A percentile compares a stretch with the other conserved stretches of the same genome.
phyloP scores from a whole-genome alignment of 2,113 vertebrate species.

The Takifugu bimaculatus region DNA sequence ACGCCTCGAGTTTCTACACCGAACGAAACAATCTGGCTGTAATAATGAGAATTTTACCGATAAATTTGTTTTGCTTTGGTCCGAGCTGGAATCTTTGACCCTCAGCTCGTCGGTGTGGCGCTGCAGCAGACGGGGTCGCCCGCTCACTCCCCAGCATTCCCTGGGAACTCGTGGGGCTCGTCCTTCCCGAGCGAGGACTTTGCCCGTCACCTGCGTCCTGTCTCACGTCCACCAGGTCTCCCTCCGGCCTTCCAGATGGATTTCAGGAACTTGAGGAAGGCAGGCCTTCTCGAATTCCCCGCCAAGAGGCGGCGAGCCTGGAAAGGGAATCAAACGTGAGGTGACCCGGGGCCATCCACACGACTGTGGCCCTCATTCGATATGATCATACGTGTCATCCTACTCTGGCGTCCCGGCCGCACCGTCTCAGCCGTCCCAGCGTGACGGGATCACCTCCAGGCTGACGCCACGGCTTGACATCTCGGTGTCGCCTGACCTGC shows the following conservation, averaged over 20 bases:
- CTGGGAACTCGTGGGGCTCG: background rate
- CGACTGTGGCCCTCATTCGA: slow-evolving; percentile 49
- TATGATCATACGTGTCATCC: slow-evolving; percentile 20
- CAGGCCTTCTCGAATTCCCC: slow-evolving; percentile 56
- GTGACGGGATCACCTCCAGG: slow-evolving; percentile 30
- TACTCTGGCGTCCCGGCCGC: slow-evolving; percentile 16
- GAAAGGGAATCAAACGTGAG: slow-evolving; percentile 45
- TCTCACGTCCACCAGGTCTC: slow-evolving; percentile 27
- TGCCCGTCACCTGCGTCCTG: slow-evolving; percentile 41
- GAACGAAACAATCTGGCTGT: too few species aligned
- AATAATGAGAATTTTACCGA: too few species aligned
- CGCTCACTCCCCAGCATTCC: background rate
- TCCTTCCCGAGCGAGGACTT: slow-evolving; percentile 15
- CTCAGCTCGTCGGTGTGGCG: too few species aligned
- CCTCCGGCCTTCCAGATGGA: slow-evolving; percentile 47
- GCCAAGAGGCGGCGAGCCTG: slow-evolving; percentile 24
- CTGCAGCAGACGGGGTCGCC: too few species aligned
- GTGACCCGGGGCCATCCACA: slow-evolving; percentile 27
- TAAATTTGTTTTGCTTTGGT: too few species aligned
- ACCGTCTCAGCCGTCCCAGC: slow-evolving; percentile 18
- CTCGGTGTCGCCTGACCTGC: slow-evolving; percentile 63
- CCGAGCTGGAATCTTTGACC: too few species aligned
- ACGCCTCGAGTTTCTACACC: too few species aligned
- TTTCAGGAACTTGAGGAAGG: slow-evolving; percentile 60
- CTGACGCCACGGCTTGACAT: slow-evolving; percentile 45